These are phyloP conservation scores for Ibidorhyncha struthersii DNA, from an alignment of 2,113 vertebrate species.

Conservation along the genomic window DNA sequence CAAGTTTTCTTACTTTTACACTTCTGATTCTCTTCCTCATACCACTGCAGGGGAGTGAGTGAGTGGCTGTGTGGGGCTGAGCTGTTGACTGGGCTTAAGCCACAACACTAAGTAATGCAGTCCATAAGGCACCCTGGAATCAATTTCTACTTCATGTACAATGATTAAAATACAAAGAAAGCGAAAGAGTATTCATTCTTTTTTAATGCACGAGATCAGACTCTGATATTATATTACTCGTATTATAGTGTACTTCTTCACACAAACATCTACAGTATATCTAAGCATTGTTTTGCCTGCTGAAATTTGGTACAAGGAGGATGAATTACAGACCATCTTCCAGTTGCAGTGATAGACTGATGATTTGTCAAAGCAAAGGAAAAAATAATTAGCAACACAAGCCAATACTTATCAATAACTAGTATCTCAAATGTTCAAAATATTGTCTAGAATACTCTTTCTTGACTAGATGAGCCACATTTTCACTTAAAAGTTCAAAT, in stretches of 20 bases:
- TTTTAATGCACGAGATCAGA: not conserved
- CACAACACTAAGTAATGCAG: not conserved
- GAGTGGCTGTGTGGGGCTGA: not conserved
- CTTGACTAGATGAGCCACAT: not conserved
- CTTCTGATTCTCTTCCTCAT: not conserved
- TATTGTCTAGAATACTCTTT: not conserved
- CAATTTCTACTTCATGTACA: not conserved
- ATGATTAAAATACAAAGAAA: not conserved
- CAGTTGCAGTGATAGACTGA: not conserved
- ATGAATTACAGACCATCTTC: not conserved
- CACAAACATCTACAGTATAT: not conserved
- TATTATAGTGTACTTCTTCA: not conserved
- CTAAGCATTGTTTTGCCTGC: not conserved
- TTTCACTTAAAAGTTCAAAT: not conserved
- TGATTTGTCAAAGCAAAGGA: not conserved
- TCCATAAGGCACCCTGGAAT: not conserved
- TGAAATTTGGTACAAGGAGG: not conserved
- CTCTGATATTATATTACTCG: not conserved
- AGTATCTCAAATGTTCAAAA: not conserved
- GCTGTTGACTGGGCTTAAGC: not conserved
- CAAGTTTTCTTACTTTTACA: not conserved
- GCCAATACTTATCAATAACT: not conserved
- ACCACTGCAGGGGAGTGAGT: rapidly evolving
- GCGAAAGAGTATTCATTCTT: not conserved
- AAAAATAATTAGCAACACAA: not conserved